Evolutionary conservation across 2,113 vertebrate species (phyloP).

Genomic region (Patagioenas fasciata): DNA sequence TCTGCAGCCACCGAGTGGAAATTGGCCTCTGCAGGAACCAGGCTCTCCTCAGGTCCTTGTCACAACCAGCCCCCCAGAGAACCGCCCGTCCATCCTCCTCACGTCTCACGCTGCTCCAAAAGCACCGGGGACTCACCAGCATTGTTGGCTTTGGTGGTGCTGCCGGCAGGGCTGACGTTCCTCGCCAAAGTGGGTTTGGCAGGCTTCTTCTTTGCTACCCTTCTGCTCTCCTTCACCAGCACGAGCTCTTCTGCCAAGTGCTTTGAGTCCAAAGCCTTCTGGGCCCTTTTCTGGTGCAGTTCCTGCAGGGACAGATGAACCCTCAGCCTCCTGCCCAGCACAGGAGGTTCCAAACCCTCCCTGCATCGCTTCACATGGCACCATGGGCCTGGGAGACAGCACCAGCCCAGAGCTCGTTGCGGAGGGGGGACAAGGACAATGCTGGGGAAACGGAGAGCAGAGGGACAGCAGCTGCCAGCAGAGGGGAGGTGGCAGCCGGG

Average conservation of each 20-base stretch:
- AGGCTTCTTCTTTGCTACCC: constrained; percentile 61
- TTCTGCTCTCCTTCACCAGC: constrained; percentile 55
- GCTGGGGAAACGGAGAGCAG: too few species aligned
- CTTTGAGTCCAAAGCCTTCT: constrained; percentile 66
- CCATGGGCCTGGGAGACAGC: neutral
- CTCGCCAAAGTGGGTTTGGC: constrained; percentile 36
- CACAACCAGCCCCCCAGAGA: neutral
- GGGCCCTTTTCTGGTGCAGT: constrained; percentile 87
- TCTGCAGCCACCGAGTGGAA: constrained; percentile 16
- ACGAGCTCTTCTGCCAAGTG: constrained; percentile 59
- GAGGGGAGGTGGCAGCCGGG: neutral
- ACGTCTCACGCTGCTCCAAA: neutral
- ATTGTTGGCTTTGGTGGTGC: constrained; percentile 80
- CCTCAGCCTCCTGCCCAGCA: neutral
- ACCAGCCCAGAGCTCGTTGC: neutral
- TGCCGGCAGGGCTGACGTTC: neutral
- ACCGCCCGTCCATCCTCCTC: neutral
- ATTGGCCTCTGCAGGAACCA: constrained; percentile 69
- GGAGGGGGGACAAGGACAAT: neutral
- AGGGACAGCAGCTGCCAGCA: neutral
- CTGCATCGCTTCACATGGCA: neutral
- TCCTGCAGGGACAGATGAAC: constrained; percentile 72
- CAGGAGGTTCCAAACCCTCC: accelerated
- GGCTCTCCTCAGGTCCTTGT: neutral
- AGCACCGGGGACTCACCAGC: constrained; percentile 58